Evolutionary conservation across 2,888 invertebrate genomes (phyloP).

Genomic region (Mylabris sibirica): DNA sequence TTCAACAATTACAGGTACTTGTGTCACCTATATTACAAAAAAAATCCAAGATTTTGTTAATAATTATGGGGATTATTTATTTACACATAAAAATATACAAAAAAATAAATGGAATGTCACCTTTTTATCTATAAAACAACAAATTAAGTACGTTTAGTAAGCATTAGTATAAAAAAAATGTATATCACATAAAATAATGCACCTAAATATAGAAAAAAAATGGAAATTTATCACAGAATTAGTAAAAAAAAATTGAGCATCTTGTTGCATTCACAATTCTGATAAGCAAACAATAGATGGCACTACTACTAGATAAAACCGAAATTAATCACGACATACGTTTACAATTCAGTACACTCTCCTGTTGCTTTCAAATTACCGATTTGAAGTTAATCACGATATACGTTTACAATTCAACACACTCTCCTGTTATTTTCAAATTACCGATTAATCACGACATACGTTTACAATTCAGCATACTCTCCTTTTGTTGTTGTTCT

Average conservation of each 20-base stretch:
- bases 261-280: slow-evolving; percentile 21
- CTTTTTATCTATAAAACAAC: not conserved
- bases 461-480: slow-evolving; percentile 47
- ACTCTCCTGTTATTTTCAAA: too few relatives aligned
- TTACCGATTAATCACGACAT: slow-evolving; percentile 3
- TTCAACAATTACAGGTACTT: too few relatives aligned
- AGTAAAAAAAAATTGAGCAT: slow-evolving; percentile 31
- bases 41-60: not conserved
- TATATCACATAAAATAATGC: slow-evolving; percentile 23
- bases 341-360: too few relatives aligned
- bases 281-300: not conserved
- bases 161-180: slow-evolving; percentile 26
- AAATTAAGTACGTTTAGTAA: slow-evolving; percentile 23
- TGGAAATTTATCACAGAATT: slow-evolving; percentile 35
- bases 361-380: too few relatives aligned
- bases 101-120: slow-evolving; percentile 10
- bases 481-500: slow-evolving; percentile 49
- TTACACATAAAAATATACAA: not conserved
- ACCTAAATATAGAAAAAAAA: slow-evolving; percentile 4
- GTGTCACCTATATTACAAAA: too few relatives aligned
- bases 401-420: too few relatives aligned
- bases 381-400: too few relatives aligned
- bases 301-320: not conserved
- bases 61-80: not conserved
- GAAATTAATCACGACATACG: too few relatives aligned